Evolutionary conservation across 2,113 vertebrate species (phyloP), one percentile per base, ranked within the genome.

Genomic region (Canis aureus): DNA sequence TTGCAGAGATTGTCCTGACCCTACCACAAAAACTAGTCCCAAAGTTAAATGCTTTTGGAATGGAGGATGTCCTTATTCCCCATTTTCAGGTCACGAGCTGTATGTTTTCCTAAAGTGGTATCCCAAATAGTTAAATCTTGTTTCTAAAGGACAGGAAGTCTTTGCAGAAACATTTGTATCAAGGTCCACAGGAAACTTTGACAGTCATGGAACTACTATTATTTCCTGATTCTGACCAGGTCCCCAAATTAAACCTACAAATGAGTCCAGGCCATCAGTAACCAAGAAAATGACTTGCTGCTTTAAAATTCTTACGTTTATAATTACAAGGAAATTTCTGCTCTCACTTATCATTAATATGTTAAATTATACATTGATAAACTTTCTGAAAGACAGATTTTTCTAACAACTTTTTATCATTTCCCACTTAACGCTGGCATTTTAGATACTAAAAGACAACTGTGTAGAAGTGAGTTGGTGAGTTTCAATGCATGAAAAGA

Each of bases 381-480:
- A 95, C 80, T 96, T 96, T 97, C 32, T 79, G 88, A 97, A 98
- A 76, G 69, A 96, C 38, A 95, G 51, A 25, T 91, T 95, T 96
- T 90, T 88, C 74, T 57, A 89, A 90, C 22, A 95, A 25, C 22
- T n/a, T 92, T 84, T 96, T 93, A 53, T 2, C 43, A 90, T 97
- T 80, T 89, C 67, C 92, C 62, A 94, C 55, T 73, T 76, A 92
- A 92, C 17, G 13, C 49, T 93, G 78, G 55, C 43, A 91, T 86
- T 94, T 97, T 69, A 74, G 73, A 96, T 62, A 60, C 78, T 90
- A 86, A 86, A 93, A 94, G 49, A 91, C 23, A 96, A 57, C 76
- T 9, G 32, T 62, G 67, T 27, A 80, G 55, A 94, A 29, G 67
- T 71, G 66, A 67, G 64, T 67, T 94, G 38, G 19, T 86, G 62